Evolutionary conservation across 2,797 vertebrate genomes (phyloP), one percentile per base, ranked within the genome.

Genomic region (Spinibarbus caldwelli): DNA sequence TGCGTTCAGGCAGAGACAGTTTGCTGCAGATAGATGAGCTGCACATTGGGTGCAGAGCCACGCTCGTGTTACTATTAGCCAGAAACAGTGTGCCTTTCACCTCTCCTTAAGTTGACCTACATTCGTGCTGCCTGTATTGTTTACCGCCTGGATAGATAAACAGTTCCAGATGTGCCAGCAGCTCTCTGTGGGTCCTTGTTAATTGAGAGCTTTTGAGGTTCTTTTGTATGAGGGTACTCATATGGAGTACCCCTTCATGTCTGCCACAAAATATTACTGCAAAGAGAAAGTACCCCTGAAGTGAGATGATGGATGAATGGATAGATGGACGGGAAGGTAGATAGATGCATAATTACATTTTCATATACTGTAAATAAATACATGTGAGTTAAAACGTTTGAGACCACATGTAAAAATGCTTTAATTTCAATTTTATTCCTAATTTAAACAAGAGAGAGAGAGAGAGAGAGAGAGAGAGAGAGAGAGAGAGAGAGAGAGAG

Each of bases 101-200:
- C 88, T 90, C 87, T 91, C 82, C 64, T 83, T 79, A 80, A 66
- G 49, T 71, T 91, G 90, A 90, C 90, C 88, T 88, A 91, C 79
- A 87, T 90, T 90, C 82, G 84, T 84, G 67, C 88, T 88, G 89
- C 86, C 86, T 87, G 87, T 82, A 83, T 86, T 91, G 86, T 89
- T 90, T 87, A 89, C 85, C 57, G 62, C 87, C 76, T 49, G 77
- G 49, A 70, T 72, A 76, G 77, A 89, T 91, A 91, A 92, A 84
- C 71, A 86, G 68, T 89, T 72, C 90, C 90, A 91, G 88, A 89
- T 91, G 90, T 89, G 85, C n/a, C 86, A 79, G 29, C 21, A 36
- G 62, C 79, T 72, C 52, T 80, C 54, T 43, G 54, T 85, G 80
- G 68, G 79, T 82, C 78, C 82, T 77, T 34, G 57, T 83, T 87